Conservation (phyloP, 1,140 invertebrate species). For the Micrasema minimum region DNA sequence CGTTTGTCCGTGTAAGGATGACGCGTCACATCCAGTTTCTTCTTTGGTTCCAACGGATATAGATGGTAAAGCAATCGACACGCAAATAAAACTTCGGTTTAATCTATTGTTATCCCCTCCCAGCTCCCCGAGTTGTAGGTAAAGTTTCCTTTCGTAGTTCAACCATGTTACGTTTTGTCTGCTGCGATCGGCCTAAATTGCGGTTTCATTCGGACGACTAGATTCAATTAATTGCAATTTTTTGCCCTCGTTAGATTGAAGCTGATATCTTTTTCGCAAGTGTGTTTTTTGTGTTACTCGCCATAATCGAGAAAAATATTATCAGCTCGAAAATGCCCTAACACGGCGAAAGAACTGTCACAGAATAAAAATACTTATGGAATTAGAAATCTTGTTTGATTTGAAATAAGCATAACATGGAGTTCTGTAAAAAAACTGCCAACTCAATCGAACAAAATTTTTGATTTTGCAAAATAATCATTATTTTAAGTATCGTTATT, state of each 20-base stretch:
- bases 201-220: neutral
- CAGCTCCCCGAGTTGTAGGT: neutral
- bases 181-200: neutral
- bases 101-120: no score
- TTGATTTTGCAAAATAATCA: no score
- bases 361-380: no score
- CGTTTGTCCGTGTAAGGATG: neutral
- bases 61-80: slow-evolving; percentile 5
- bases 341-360: no score
- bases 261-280: neutral
- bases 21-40: neutral
- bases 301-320: neutral
- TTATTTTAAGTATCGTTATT: no score
- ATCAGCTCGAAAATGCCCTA: no score
- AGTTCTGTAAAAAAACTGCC: no score
- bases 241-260: no score
- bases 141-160: neutral
- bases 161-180: neutral
- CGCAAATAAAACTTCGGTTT: neutral
- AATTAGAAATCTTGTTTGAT: no score
- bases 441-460: no score
- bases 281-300: neutral
- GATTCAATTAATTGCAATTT: neutral
- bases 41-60: neutral
- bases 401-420: no score